Evolutionary conservation across 2,888 invertebrate genomes (phyloP), one percentile per base, ranked within the genome.

Genomic region (Callinectes sapidus): DNA sequence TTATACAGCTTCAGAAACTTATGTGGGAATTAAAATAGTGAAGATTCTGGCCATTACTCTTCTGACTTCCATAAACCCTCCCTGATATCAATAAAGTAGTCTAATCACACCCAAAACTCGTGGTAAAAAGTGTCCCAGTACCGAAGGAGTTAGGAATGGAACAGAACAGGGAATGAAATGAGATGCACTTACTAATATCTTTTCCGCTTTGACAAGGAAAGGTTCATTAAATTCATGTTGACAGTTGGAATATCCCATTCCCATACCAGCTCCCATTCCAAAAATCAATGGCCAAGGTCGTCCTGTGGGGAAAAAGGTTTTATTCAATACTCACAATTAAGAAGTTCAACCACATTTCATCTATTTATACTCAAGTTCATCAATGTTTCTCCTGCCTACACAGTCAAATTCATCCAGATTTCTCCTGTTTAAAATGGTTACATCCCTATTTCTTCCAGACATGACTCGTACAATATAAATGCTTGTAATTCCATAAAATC

Each of bases 201-300:
- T 95, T 90, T 95, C 95, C 92, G 95, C 95, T 91, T 95, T 95
- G 10, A 95, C 95, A 48, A 95, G 95, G 94, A 95, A 95, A 23
- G 96, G 96, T 91, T 95, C 95, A 91, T 96, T 95, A 92, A 96
- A 96, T 93, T 97, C 97, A 95, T 97, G 96, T 96, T 98, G 97
- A 96, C 98, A 98, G 96, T 98, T 98, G 91, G 98, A 97, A 96
- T 97, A 98, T 89, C 98, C 98, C 96, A 98, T 97, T 90, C 99
- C 99, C 95, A 98, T 96, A 77, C 99, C 99, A 95, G 98, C 97
- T 91, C 99, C 99, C 95, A 97, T 97, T 71, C 99, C 99, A 93
- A 98, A 96, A 95, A 98, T 97, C 54, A 98, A 96, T 1, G 99
- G 99, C 98, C 98, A 99, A 95, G 97, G 96, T 96, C 97, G 97